Percentiles rank a stretch among this genome's conserved stretches.
These are phyloP conservation scores for Drosophila chauvacae DNA, from an alignment of 1,140 invertebrate genomes.

Conservation along the genomic window DNA sequence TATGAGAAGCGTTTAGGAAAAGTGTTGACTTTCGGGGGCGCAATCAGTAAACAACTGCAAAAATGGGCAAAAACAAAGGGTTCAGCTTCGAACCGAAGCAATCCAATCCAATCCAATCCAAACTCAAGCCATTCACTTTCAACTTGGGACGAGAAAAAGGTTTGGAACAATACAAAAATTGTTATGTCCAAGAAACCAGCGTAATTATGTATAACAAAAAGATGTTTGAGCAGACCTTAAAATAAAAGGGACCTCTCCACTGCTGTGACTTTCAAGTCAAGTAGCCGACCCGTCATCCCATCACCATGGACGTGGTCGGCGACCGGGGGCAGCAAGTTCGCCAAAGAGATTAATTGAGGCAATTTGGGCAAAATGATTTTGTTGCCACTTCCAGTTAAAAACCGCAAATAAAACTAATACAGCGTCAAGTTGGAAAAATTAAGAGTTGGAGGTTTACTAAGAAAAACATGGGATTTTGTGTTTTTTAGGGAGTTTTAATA, in stretches of 20 bases:
- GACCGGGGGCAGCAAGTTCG: conserved; percentile 18
- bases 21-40: conserved; percentile 62
- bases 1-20: conserved; percentile 64
- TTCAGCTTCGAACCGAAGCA: conserved; percentile 10
- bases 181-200: conserved; percentile 54
- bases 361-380: conserved; percentile 47
- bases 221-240: conserved; percentile 41
- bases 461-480: neutral
- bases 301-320: neutral
- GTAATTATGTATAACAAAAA: conserved; percentile 67
- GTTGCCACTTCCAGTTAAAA: conserved; percentile 51
- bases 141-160: conserved; percentile 41
- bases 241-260: conserved; percentile 39
- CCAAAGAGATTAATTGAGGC: conserved; percentile 66
- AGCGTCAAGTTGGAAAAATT: conserved; percentile 53
- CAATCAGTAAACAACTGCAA: conserved; percentile 59
- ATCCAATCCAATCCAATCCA: conserved; percentile 41
- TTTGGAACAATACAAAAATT: conserved; percentile 40
- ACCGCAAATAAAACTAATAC: conserved; percentile 58
- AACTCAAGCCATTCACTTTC: conserved; percentile 68
- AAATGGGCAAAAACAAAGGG: conserved; percentile 49
- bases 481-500: neutral
- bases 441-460: neutral
- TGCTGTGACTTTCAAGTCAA: conserved; percentile 57
- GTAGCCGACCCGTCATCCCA: conserved; percentile 56